Evolutionary conservation across 2,797 vertebrate species (phyloP).

Genomic region (Betta splendens): DNA sequence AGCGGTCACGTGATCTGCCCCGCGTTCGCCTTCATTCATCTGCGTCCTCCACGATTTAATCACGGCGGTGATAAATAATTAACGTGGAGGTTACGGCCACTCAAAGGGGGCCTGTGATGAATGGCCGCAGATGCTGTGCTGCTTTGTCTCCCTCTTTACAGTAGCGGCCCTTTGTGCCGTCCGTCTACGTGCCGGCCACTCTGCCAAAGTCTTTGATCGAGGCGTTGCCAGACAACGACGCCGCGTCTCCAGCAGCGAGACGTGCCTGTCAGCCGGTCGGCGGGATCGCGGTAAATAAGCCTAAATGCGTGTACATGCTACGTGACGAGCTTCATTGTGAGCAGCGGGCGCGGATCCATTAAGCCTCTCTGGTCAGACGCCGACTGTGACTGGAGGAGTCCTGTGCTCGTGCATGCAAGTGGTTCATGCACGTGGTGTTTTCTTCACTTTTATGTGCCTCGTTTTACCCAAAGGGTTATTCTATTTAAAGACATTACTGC

Average conservation of each 20-base stretch:
- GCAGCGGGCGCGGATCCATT: slow-evolving; percentile 59
- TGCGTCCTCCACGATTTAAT: slow-evolving; percentile 24
- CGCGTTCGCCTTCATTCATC: slow-evolving; percentile 33
- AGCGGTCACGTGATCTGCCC: slow-evolving; percentile 39
- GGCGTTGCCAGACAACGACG: slow-evolving; percentile 74
- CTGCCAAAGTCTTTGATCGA: slow-evolving; percentile 57
- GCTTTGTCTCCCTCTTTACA: slow-evolving; percentile 37
- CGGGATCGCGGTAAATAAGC: slow-evolving; percentile 76
- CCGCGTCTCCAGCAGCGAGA: slow-evolving; percentile 73
- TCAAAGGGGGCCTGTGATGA: slow-evolving; percentile 34
- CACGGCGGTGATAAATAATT: slow-evolving; percentile 61
- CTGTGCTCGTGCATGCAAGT: slow-evolving; percentile 49
- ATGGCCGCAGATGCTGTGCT: slow-evolving; percentile 45
- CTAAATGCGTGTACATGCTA: slow-evolving; percentile 73
- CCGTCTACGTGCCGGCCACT: slow-evolving; percentile 36
- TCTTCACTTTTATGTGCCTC: slow-evolving; percentile 13
- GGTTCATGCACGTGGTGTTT: slow-evolving; percentile 31
- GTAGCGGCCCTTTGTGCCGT: slow-evolving; percentile 19
- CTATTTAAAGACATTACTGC: no score
- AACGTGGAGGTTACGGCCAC: slow-evolving; percentile 44
- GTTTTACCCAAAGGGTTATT: no score
- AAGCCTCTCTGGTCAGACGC: slow-evolving; percentile 39
- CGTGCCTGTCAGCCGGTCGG: slow-evolving; percentile 67
- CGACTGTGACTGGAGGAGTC: slow-evolving; percentile 34
- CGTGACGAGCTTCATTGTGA: slow-evolving; percentile 63